Conservation (phyloP, 35 echinoderm and acorn worm species). For the Heliocidaris tuberculata region DNA sequence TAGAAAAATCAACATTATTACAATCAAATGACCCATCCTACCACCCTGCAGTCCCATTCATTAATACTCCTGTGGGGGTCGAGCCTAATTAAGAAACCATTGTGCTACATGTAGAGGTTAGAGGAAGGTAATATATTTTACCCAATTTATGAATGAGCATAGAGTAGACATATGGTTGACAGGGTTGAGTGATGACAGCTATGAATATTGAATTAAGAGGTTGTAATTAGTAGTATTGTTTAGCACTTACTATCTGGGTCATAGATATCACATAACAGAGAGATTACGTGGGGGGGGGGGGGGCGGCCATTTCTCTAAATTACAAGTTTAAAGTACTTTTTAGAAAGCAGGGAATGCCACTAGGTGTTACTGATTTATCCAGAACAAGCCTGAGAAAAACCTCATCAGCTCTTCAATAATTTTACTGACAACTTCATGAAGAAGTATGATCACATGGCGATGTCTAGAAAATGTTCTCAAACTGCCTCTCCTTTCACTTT, state of each 20-base stretch:
- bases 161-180: not conserved
- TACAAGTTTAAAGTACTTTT: not conserved
- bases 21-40: not conserved
- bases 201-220: slow-evolving; percentile 2
- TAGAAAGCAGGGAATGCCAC: not conserved
- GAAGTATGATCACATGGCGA: not conserved
- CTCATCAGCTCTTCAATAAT: not conserved
- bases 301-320: no score
- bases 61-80: not conserved
- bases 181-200: not conserved
- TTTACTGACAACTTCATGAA: not conserved
- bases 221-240: not conserved
- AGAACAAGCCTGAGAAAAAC: not conserved
- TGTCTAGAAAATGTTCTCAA: no score
- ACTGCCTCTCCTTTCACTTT: no score
- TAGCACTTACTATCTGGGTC: not conserved
- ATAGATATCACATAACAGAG: no score
- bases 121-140: not conserved
- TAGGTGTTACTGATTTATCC: not conserved
- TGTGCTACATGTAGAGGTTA: not conserved
- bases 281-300: no score
- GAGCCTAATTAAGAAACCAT: not conserved
- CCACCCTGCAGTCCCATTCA: not conserved
- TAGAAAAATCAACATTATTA: not conserved
- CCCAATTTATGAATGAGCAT: slow-evolving; percentile 1